Evolutionary conservation across 2,888 invertebrate genomes (phyloP), one percentile per base, ranked within the genome.

Genomic region (Strigamia crassipes): DNA sequence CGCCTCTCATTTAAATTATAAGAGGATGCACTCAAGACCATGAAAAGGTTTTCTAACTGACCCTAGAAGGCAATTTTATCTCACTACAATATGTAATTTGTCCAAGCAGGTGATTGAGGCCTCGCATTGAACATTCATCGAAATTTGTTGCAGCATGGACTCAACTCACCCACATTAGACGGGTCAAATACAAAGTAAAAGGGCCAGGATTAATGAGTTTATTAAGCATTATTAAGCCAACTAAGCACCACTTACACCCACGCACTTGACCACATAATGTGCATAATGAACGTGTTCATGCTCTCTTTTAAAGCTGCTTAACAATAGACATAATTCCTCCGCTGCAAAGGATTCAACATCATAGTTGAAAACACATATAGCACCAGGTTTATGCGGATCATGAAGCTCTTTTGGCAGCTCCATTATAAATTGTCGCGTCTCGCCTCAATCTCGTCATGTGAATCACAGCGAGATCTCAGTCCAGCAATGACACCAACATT

Each of bases 401-500:
- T 73, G 73, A 73, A 73, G 31, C 73, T 31, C 31, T 73, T n/a
- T 13, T 73, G 73, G 73, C 73, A 73, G 73, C 73, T 73, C 23
- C 73, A 73, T 73, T 73, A 73, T 73, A 73, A 23, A 73, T 31
- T 73, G 73, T 73, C 73, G 73, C 73, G 23, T 73, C 73, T 73
- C 73, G 73, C 73, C 73, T 73, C 73, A 73, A 73, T 73, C 73
- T 73, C 73, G 73, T 73, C 73, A 73, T 31, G 31, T 31, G 73
- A 73, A 73, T 73, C 73, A 73, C 73, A 73, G 73, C 73, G 73
- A 73, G 73, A 73, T 73, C 27, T 73, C 73, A 31, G 73, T 27
- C 73, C 73, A 73, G 73, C 73, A 73, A 73, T 73, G 73, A 73
- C 73, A 73, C 73, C 73, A 73, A 73, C 73, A 27, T 73, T 73